Percentiles rank a stretch among this genome's conserved stretches.
These are phyloP conservation scores for Drosophila pseudoananassae DNA, from an alignment of 1,140 invertebrate genomes.

Conservation along the genomic window DNA sequence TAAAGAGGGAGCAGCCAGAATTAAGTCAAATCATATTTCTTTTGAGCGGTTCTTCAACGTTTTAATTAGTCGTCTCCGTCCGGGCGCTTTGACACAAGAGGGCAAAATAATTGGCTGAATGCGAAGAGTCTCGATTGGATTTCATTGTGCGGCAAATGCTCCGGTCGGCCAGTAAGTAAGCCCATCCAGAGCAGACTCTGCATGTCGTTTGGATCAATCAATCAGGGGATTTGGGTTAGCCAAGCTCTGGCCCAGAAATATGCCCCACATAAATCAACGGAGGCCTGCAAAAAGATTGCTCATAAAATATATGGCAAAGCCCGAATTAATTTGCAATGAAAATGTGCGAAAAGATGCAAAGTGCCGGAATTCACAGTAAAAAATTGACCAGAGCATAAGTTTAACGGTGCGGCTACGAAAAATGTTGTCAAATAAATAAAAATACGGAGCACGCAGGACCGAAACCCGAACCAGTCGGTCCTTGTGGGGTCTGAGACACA, in stretches of 20 bases:
- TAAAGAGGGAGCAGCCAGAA: conserved; percentile 16
- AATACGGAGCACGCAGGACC: conserved; percentile 6
- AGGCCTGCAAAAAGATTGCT: conserved; percentile 28
- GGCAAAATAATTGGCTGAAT: conserved; percentile 45
- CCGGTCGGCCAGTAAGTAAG: conserved; percentile 19
- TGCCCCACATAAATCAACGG: conserved; percentile 55
- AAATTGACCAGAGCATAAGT: conserved; percentile 75
- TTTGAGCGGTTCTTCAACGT: conserved; percentile 18
- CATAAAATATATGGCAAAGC: conserved; percentile 34
- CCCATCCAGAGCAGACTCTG: conserved; percentile 44
- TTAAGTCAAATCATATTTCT: conserved; percentile 30
- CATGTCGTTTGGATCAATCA: conserved; percentile 43
- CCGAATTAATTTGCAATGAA: conserved; percentile 72
- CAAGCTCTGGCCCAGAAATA: conserved; percentile 46
- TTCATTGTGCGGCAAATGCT: conserved; percentile 21
- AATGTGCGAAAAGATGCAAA: conserved; percentile 65
- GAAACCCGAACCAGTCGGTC: neutral
- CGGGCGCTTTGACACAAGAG: conserved; percentile 13
- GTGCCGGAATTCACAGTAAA: conserved; percentile 48
- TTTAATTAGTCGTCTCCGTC: conserved; percentile 45
- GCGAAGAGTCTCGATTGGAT: conserved; percentile 35
- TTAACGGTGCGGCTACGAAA: conserved; percentile 69
- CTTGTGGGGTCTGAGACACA: conserved; percentile 24
- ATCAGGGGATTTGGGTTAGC: conserved; percentile 55
- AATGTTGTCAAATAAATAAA: conserved; percentile 75